Evolutionary conservation across 2,888 invertebrate species (phyloP).

Genomic region (Axea sp.): DNA sequence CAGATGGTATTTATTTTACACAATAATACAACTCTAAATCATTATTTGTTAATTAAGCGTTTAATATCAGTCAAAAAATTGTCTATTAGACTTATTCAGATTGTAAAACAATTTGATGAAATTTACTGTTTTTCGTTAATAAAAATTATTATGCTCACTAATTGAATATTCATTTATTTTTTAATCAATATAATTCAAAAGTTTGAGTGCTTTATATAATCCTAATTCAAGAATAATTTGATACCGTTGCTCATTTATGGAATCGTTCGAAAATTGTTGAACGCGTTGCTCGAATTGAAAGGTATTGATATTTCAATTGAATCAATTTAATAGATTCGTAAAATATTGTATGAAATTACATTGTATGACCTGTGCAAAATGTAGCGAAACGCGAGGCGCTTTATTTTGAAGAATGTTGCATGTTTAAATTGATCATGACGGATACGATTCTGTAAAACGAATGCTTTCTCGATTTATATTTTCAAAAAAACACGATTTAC

Average conservation of each 20-base stretch:
- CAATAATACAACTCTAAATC: too few relatives aligned
- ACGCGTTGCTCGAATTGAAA: background rate
- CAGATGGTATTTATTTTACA: too few relatives aligned
- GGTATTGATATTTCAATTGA: conserved; percentile 8
- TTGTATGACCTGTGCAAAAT: background rate
- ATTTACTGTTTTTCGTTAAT: too few relatives aligned
- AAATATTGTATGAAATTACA: conserved; percentile 3
- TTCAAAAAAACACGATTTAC: background rate
- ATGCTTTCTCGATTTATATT: background rate
- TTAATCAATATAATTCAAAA: too few relatives aligned
- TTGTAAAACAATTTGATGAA: too few relatives aligned
- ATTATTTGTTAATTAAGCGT: too few relatives aligned
- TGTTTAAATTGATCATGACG: conserved; percentile 26
- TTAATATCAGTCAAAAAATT: too few relatives aligned
- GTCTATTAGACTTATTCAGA: too few relatives aligned
- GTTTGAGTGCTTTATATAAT: too few relatives aligned
- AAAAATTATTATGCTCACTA: too few relatives aligned
- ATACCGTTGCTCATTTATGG: background rate
- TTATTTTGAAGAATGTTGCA: conserved; percentile 7
- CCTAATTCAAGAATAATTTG: background rate
- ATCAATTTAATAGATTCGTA: background rate
- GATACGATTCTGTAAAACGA: conserved; percentile 10
- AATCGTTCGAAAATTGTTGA: background rate
- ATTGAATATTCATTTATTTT: conserved; percentile 2
- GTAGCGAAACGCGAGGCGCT: conserved; percentile 6